Conservation (phyloP, 2,113 vertebrate species). For the Sprattus sprattus region DNA sequence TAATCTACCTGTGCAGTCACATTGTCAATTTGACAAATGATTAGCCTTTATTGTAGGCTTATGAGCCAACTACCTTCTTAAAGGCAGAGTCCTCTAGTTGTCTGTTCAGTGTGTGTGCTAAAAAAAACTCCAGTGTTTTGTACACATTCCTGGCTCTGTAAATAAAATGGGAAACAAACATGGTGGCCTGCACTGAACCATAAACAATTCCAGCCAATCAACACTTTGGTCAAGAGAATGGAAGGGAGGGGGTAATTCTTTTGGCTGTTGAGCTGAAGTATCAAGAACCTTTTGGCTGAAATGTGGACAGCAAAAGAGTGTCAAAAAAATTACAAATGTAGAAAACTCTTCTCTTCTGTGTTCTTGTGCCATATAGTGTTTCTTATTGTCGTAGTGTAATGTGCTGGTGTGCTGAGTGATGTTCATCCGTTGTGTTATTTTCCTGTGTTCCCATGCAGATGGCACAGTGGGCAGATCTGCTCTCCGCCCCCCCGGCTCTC, state of each 20-base stretch:
- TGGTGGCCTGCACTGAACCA: background rate
- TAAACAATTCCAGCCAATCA: background rate
- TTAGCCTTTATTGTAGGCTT: background rate
- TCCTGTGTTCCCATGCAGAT: conserved; percentile 62
- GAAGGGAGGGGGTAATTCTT: background rate
- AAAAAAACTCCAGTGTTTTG: background rate
- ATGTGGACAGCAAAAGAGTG: background rate
- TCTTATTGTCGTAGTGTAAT: background rate
- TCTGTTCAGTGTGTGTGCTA: background rate
- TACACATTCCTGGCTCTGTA: background rate
- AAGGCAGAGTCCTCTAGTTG: background rate
- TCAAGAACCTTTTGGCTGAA: background rate
- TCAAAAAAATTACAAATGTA: background rate
- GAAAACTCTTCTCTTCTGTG: background rate
- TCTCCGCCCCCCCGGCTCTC: conserved; percentile 76
- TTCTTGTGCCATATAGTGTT: background rate
- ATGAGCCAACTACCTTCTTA: background rate
- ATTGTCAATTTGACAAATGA: background rate
- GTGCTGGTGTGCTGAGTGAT: background rate
- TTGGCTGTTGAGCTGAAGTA: background rate
- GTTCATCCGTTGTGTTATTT: background rate
- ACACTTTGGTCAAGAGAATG: background rate
- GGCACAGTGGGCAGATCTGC: conserved; percentile 74
- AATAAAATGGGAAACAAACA: background rate
- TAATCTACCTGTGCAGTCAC: background rate